Percentiles rank a stretch among this genome's conserved stretches.
These are phyloP conservation scores for Hybos culiciformis DNA, from an alignment of 2,888 invertebrate species.

Conservation along the genomic window DNA sequence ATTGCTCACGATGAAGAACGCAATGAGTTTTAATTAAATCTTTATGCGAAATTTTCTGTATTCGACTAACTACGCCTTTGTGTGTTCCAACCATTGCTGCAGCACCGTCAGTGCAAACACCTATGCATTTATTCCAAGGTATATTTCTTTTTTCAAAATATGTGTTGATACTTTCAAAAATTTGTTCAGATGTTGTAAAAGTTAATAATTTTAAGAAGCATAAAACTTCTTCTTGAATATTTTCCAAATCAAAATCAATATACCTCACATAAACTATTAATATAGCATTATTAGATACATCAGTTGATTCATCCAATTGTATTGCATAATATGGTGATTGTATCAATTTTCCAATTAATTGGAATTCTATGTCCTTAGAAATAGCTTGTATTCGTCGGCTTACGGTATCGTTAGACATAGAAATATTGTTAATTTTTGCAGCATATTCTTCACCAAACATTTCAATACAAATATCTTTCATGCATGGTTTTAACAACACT, in stretches of 20 bases:
- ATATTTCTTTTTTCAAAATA: constrained; percentile 15
- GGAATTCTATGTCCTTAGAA: not conserved
- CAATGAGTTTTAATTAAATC: constrained; percentile 1
- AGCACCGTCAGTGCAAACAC: constrained; percentile 18
- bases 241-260: constrained; percentile 9
- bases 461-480: constrained; percentile 3
- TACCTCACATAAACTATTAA: constrained; percentile 16
- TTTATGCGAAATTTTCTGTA: not conserved
- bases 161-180: constrained; percentile 16
- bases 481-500: constrained; percentile 1
- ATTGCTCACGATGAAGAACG: constrained; percentile 5
- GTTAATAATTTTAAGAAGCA: constrained; percentile 14
- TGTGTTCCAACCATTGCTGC: constrained; percentile 14
- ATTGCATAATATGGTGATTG: not conserved
- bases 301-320: constrained; percentile 3
- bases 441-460: not conserved
- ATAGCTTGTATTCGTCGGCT: not conserved
- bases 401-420: constrained; percentile 2
- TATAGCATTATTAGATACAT: constrained; percentile 13
- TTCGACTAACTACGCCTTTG: constrained; percentile 1
- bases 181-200: constrained; percentile 12
- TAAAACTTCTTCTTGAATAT: constrained; percentile 16
- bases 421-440: constrained; percentile 1
- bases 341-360: constrained; percentile 1
- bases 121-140: constrained; percentile 16